phyloP scores from a whole-genome alignment of 2,888 invertebrate genomes.

The Agrotis exclamationis region DNA sequence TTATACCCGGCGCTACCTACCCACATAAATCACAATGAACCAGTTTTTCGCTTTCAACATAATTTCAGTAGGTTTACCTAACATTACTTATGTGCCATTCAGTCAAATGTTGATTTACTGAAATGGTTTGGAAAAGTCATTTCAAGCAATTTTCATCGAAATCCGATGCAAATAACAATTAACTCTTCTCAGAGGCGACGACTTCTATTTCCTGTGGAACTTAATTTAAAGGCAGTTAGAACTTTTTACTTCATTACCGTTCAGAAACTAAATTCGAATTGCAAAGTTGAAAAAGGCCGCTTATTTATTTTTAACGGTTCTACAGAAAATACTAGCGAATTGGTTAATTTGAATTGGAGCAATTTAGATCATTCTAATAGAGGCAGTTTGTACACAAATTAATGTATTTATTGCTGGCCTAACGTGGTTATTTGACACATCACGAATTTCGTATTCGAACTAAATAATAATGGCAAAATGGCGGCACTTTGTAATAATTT shows the following conservation, averaged over 20 bases:
- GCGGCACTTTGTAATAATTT: slow-evolving; percentile 1
- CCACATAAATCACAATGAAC: slow-evolving; percentile 60
- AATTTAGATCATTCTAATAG: background rate
- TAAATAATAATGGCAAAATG: slow-evolving; percentile 13
- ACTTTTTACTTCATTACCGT: slow-evolving; percentile 47
- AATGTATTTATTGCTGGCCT: slow-evolving; percentile 8
- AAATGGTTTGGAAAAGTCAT: slow-evolving; percentile 23
- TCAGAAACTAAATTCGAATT: slow-evolving; percentile 39
- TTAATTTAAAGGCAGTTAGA: slow-evolving; percentile 51
- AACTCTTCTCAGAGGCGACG: slow-evolving; percentile 28
- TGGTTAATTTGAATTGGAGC: background rate
- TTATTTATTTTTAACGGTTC: slow-evolving; percentile 22
- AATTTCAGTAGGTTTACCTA: slow-evolving; percentile 39
- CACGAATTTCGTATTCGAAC: slow-evolving; percentile 20
- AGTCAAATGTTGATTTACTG: slow-evolving; percentile 24
- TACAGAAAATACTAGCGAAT: slow-evolving; percentile 4
- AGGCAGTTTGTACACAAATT: slow-evolving; percentile 7
- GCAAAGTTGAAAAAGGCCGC: slow-evolving; percentile 28
- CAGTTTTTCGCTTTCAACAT: slow-evolving; percentile 45
- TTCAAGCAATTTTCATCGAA: slow-evolving; percentile 45
- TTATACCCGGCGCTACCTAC: slow-evolving; percentile 49
- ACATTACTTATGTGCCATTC: slow-evolving; percentile 42
- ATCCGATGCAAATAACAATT: slow-evolving; percentile 57
- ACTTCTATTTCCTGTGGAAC: slow-evolving; percentile 48
- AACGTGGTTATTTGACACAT: slow-evolving; percentile 16